Conservation (phyloP, 2,888 invertebrate species). For the Mimachlamys varia region DNA sequence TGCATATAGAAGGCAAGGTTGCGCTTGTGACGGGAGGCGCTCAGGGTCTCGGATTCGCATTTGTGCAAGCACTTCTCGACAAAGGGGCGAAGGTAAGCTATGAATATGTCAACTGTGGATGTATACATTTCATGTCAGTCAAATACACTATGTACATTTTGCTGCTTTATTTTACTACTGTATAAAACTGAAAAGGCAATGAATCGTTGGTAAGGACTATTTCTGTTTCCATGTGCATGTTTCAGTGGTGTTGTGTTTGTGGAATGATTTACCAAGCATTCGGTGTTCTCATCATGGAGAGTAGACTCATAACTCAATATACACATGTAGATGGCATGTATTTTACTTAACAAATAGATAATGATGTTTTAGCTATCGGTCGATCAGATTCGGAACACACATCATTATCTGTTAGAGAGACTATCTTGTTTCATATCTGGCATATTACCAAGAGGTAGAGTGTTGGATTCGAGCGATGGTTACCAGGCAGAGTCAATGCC, state of each 20-base stretch:
- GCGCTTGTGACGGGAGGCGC: conserved; percentile 71
- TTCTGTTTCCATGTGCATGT: neutral
- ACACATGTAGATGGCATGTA: neutral
- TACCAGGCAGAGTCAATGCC: neutral
- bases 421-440: neutral
- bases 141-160: neutral
- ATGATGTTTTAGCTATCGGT: neutral
- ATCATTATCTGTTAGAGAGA: neutral
- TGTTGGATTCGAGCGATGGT: neutral
- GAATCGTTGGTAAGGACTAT: neutral
- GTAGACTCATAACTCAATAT: neutral
- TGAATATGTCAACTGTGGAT: neutral
- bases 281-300: neutral
- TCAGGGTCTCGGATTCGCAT: conserved; percentile 68
- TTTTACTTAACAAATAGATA: neutral
- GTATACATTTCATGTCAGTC: neutral
- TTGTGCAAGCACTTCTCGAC: conserved; percentile 60
- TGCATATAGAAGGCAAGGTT: conserved; percentile 64
- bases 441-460: neutral
- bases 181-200: neutral
- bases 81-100: conserved; percentile 68
- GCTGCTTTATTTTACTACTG: neutral
- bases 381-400: neutral
- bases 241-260: neutral
- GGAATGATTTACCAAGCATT: neutral